Conservation (phyloP, 2,113 vertebrate genomes). For the Protobothrops flavoviridis region DNA sequence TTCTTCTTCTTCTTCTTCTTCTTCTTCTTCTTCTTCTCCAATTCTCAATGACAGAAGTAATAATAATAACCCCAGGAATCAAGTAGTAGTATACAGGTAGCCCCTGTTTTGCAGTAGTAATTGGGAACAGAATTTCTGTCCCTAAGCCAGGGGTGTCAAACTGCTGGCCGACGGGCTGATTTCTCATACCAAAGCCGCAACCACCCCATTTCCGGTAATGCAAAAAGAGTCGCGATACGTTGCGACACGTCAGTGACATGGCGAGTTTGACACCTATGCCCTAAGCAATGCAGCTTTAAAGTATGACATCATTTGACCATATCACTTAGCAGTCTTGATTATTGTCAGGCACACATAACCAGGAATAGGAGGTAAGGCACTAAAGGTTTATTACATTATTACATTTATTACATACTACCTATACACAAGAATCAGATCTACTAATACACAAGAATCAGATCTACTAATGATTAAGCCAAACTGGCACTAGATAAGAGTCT, state of each 20-base stretch:
- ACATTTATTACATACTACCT: neutral
- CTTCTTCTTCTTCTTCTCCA: neutral
- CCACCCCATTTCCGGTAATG: too few relatives aligned
- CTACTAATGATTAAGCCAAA: neutral
- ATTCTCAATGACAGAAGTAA: neutral
- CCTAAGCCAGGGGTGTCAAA: neutral
- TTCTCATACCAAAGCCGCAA: too few relatives aligned
- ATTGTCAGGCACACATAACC: neutral
- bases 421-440: neutral
- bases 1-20: too few relatives aligned
- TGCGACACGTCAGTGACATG: too few relatives aligned
- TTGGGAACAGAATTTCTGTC: neutral
- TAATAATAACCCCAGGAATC: neutral
- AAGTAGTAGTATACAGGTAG: neutral
- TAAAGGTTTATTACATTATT: neutral
- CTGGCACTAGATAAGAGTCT: neutral
- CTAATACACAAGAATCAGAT: neutral
- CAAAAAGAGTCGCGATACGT: too few relatives aligned
- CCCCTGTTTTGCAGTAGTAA: neutral
- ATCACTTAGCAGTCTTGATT: neutral
- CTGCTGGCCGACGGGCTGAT: too few relatives aligned
- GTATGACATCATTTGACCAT: neutral
- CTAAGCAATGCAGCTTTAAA: neutral
- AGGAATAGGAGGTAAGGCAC: neutral
- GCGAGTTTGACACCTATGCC: too few relatives aligned